These are phyloP conservation scores for Strix aluco DNA, from an alignment of 2,113 vertebrate species.

Conservation along the genomic window DNA sequence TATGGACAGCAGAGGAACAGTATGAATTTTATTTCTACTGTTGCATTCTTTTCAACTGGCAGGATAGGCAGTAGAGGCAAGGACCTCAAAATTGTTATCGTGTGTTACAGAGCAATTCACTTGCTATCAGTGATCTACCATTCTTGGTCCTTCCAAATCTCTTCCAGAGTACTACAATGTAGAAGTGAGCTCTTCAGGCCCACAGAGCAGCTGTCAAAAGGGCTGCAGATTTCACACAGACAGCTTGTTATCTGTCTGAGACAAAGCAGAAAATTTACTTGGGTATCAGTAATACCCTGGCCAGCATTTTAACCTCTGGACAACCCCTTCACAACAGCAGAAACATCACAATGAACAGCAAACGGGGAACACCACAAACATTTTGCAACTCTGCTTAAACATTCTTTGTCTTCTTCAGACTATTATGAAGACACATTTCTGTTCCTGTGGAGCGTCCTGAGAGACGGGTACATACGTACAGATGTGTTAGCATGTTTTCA, in stretches of 20 bases:
- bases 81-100: not conserved
- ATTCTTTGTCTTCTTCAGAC: not conserved
- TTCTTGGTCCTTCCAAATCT: not conserved
- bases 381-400: not conserved
- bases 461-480: not conserved
- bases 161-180: not conserved
- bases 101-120: not conserved
- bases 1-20: not conserved
- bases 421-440: not conserved
- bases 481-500: not conserved
- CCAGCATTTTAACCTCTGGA: not conserved
- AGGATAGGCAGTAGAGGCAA: not conserved
- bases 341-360: not conserved
- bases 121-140: not conserved
- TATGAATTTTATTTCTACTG: not conserved
- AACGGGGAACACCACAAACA: not conserved
- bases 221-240: not conserved
- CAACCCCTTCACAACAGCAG: not conserved
- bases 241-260: not conserved
- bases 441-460: not conserved
- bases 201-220: not conserved
- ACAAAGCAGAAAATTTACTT: not conserved
- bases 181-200: not conserved
- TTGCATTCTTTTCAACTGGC: not conserved
- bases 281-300: not conserved